These are phyloP conservation scores for Isotomurus palustris DNA, from an alignment of 2,888 invertebrate genomes.

Conservation along the genomic window DNA sequence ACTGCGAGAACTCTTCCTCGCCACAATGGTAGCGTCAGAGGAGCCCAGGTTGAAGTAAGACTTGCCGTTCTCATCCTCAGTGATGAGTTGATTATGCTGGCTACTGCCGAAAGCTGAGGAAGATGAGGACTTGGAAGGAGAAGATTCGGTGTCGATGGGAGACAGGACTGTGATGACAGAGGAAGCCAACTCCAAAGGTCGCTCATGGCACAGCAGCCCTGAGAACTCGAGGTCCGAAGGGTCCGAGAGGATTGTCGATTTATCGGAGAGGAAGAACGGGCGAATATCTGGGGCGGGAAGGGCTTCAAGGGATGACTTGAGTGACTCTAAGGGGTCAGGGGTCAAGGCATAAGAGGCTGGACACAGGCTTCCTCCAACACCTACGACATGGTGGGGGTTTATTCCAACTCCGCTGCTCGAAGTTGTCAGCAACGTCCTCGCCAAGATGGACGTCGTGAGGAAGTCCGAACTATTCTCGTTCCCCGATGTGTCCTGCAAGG, in stretches of 20 bases:
- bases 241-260: slow-evolving; percentile 28
- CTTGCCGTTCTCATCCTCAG: slow-evolving; percentile 46
- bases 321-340: slow-evolving; percentile 36
- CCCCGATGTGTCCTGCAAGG: slow-evolving; percentile 19
- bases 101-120: background rate
- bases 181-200: no score
- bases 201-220: slow-evolving; percentile 32
- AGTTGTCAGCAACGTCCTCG: slow-evolving; percentile 42
- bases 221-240: slow-evolving; percentile 34
- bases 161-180: slow-evolving; percentile 38
- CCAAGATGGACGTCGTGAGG: slow-evolving; percentile 45
- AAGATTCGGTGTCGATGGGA: slow-evolving; percentile 42
- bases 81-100: slow-evolving; percentile 35
- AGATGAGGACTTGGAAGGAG: slow-evolving; percentile 13
- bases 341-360: background rate
- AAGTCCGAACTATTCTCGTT: slow-evolving; percentile 39
- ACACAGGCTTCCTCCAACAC: background rate
- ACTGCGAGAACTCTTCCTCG: slow-evolving; percentile 24
- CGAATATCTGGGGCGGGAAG: slow-evolving; percentile 32
- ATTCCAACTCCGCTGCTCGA: slow-evolving; percentile 15
- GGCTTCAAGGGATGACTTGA: slow-evolving; percentile 41
- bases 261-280: slow-evolving; percentile 3
- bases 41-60: slow-evolving; percentile 45
- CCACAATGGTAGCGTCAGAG: slow-evolving; percentile 40
- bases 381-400: slow-evolving; percentile 2